These are phyloP conservation scores for Aphelocoma californica DNA, from an alignment of 2,797 vertebrate genomes.

Conservation along the genomic window DNA sequence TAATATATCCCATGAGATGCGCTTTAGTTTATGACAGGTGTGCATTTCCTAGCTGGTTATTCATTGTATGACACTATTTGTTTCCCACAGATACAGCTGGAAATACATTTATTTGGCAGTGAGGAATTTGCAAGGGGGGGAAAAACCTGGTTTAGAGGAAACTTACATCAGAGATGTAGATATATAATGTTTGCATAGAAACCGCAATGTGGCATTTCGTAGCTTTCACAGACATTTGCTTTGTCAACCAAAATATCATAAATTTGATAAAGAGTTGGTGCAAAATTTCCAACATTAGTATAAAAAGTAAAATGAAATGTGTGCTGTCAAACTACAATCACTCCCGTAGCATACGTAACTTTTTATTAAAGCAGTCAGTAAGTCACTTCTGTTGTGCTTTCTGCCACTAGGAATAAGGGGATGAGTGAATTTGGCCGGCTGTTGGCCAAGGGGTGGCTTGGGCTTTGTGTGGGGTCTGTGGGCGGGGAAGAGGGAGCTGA, in stretches of 20 bases:
- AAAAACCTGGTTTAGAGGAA: conserved; percentile 37
- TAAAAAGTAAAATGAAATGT: background rate
- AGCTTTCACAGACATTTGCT: background rate
- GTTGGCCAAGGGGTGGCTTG: background rate
- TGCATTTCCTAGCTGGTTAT: conserved; percentile 69
- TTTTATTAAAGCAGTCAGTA: background rate
- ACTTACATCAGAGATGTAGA: background rate
- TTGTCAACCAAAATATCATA: background rate
- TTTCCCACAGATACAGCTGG: conserved; percentile 74
- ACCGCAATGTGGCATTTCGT: background rate
- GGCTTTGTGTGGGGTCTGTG: background rate
- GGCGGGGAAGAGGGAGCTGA: background rate
- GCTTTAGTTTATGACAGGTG: conserved; percentile 74
- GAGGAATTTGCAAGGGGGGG: conserved; percentile 11
- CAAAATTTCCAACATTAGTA: background rate
- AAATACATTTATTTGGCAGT: conserved; percentile 72
- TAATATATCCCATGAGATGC: conserved; percentile 69
- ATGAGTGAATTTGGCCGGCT: background rate
- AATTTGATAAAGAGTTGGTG: background rate
- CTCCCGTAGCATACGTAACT: background rate
- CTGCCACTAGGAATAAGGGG: background rate
- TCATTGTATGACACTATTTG: conserved; percentile 63
- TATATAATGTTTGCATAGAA: background rate
- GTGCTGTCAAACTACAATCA: background rate
- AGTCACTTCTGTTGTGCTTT: background rate